Percentiles rank a stretch among this genome's conserved stretches.
These are phyloP conservation scores for Philereme transversata DNA, from an alignment of 2,888 invertebrate genomes.

Conservation along the genomic window DNA sequence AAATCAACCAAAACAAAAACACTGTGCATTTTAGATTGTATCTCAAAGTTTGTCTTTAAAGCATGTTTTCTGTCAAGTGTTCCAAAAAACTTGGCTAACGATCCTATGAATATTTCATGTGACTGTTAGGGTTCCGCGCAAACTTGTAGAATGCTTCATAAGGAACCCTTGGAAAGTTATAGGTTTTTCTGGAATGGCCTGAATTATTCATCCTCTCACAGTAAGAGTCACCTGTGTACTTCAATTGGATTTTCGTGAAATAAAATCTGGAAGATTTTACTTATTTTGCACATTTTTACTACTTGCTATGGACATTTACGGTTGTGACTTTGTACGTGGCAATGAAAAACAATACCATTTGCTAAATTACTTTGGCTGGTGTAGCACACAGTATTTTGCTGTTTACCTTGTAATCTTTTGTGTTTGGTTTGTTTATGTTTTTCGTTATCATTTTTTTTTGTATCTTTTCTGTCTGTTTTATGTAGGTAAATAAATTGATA, in stretches of 20 bases:
- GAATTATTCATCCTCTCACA: slow-evolving; percentile 50
- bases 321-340: too few relatives aligned
- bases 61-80: slow-evolving; percentile 43
- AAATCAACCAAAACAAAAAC: slow-evolving; percentile 18
- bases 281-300: background rate
- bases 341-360: too few relatives aligned
- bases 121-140: slow-evolving; percentile 32
- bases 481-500: too few relatives aligned
- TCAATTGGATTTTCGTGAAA: slow-evolving; percentile 10
- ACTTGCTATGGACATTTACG: too few relatives aligned
- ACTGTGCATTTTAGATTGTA: slow-evolving; percentile 24
- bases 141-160: slow-evolving; percentile 36
- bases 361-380: too few relatives aligned
- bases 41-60: slow-evolving; percentile 25
- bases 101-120: slow-evolving; percentile 47
- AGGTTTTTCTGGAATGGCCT: slow-evolving; percentile 48
- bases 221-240: slow-evolving; percentile 18
- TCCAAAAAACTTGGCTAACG: slow-evolving; percentile 45
- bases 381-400: too few relatives aligned
- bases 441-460: too few relatives aligned
- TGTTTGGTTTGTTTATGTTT: too few relatives aligned
- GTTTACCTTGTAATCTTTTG: too few relatives aligned
- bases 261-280: slow-evolving; percentile 13
- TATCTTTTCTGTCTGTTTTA: too few relatives aligned
- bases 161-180: slow-evolving; percentile 50